Percentiles rank a stretch among this genome's conserved stretches.
phyloP scores from a whole-genome alignment of 1,140 invertebrate genomes.

The Maniola jurtina region DNA sequence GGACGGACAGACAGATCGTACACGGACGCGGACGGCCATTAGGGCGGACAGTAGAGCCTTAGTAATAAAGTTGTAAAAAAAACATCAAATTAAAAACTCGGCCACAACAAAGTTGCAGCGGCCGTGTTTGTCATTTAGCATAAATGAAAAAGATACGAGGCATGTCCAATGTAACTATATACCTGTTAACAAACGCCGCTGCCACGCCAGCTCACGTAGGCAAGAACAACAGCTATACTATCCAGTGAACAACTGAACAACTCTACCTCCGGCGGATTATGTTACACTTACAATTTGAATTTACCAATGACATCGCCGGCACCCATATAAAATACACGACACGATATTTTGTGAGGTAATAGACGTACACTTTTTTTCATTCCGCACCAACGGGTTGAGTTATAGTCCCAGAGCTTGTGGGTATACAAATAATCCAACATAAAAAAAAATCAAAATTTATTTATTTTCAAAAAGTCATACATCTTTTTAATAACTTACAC shows the following conservation, averaged over 20 bases:
- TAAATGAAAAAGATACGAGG: constrained; percentile 37
- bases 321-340: constrained; percentile 63
- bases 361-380: constrained; percentile 56
- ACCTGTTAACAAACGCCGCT: constrained; percentile 41
- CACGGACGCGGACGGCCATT: no score
- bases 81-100: no score
- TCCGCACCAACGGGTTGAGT: constrained; percentile 45
- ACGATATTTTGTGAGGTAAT: constrained; percentile 62
- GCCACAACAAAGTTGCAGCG: not conserved
- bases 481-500: no score
- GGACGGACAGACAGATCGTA: no score
- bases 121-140: constrained; percentile 24
- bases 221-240: constrained; percentile 34
- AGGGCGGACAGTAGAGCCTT: no score
- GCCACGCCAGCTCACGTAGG: constrained; percentile 38
- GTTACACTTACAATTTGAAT: constrained; percentile 63
- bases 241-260: constrained; percentile 22
- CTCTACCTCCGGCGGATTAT: constrained; percentile 42
- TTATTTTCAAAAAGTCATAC: no score
- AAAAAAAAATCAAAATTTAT: no score
- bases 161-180: constrained; percentile 44
- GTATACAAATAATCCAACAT: not conserved
- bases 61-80: no score
- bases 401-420: not conserved
- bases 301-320: constrained; percentile 66